Evolutionary conservation across 2,797 vertebrate species (phyloP), one percentile per base, ranked within the genome.

Genomic region (Dryobates pubescens): DNA sequence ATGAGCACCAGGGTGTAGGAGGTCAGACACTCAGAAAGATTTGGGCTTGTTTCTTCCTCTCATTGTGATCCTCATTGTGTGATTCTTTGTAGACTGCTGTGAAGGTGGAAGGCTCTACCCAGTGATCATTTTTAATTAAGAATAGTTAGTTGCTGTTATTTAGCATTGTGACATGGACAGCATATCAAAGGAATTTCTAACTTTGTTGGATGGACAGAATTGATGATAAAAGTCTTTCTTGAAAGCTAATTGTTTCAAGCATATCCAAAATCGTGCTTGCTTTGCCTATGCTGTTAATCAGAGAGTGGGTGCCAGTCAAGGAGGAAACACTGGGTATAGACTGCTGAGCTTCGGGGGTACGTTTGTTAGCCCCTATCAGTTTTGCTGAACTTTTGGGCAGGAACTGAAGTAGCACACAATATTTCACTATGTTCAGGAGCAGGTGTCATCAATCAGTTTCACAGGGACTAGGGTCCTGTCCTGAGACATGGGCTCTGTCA

Each of bases 81-180:
- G 51, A 26, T 72, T 77, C 49, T 76, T 86, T 77, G 81, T 47
- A 69, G 75, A 34, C 6, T 13, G 56, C 81, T 5, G 5, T 36
- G 51, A 94, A 80, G 86, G 88, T 69, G 72, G 69, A 96, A 90
- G 92, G 75, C 75, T 94, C 68, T 38, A 75, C 20, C 58, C 70
- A 72, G 65, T 47, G 75, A 90, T 91, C 56, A 75, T 93, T 96
- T 94, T 94, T 90, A 96, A 93, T 96, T 87, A 96, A 94, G 83
- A 95, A 36, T 77, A 80, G 75, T 94, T 77, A 80, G 75, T 94
- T 86, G 91, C 83, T 90, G 27, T 89, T 95, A 63, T 77, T 94
- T 91, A 95, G 72, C 78, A 73, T 45, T 89, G 76, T 77, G 93
- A 69, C 90, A 86, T 8, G 56, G 90, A 75, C 75, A 90, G 56